Base-by-base conservation (phyloP, 2,888 invertebrate genomes). In the Acanthosepion lycidas region DNA sequence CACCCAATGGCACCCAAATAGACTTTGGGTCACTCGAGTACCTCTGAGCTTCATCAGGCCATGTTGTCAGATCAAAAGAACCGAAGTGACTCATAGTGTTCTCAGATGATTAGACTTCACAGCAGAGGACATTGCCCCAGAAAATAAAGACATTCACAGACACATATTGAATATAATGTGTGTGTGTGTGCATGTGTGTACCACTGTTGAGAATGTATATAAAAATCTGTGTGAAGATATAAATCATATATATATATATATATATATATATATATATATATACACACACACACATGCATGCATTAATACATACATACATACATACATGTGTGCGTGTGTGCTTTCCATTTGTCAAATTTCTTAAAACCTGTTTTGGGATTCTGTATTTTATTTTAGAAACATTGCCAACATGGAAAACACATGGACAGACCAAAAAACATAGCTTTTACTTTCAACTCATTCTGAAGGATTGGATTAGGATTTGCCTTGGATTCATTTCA, bases 1-100 rank as follows among this genome's bases (percentile, higher is more conserved):
- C 78, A 78, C 78, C 33, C 78, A 33, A 4, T n/a, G 78, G 78
- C 78, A 33, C 78, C 78, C 15, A 78, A n/a, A n/a, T 15, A 78
- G 78, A 78, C n/a, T 78, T 33, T 78, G 78, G 78, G 78, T 78
- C 78, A 78, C n/a, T 33, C 78, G 15, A 78, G 78, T 78, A 33
- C 78, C 78, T 78, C 78, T 78, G n/a, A 78, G 78, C 78, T 33
- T 78, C n/a, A 78, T n/a, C 78, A 78, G 33, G 78, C 78, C 78
- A 78, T 15, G n/a, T 33, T 78, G 78, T 78, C 78, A 78, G n/a
- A 78, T 78, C 78, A 78, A 78, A 78, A n/a, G n/a, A 33, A 33
- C 33, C 18, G 15, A 78, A 78, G 78, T 78, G 78, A 78, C 33
- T 78, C 78, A 78, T 33, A 78, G 78, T n/a, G 15, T 33, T 78